A percentile compares a stretch with the other conserved stretches of the same genome.
These are phyloP conservation scores for Tethya wilhelma DNA, from an alignment of 37 sponge, comb jelly and placozoan genomes.

Conservation along the genomic window DNA sequence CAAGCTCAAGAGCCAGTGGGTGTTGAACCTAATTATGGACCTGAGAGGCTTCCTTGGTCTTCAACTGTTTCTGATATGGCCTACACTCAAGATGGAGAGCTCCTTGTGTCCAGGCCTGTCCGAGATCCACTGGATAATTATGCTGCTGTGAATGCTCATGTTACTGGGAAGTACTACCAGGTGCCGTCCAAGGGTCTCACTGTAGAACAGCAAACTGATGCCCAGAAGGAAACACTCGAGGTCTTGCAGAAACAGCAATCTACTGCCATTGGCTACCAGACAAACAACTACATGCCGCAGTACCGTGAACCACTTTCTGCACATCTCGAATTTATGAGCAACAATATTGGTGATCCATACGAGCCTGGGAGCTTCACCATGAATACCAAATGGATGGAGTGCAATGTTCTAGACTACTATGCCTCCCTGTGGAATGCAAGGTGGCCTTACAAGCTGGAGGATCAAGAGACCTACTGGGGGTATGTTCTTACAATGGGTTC, in stretches of 20 bases:
- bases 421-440: conserved; percentile 33
- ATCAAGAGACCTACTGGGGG: conserved; percentile 41
- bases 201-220: background rate
- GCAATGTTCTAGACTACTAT: conserved; percentile 40
- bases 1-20: too few relatives aligned
- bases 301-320: background rate
- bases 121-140: conserved; percentile 11
- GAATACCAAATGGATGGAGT: conserved; percentile 35
- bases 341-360: conserved; percentile 43
- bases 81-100: background rate
- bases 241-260: background rate
- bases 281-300: background rate
- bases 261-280: conserved; percentile 15
- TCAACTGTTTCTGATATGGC: conserved; percentile 3
- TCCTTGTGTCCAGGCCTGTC: conserved; percentile 11
- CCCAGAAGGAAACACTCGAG: background rate
- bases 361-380: background rate
- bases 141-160: background rate
- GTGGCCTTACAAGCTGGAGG: conserved; percentile 28
- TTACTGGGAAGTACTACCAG: conserved; percentile 19
- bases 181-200: conserved; percentile 34
- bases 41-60: conserved; percentile 4
- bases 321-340: background rate
- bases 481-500: conserved; percentile 51
- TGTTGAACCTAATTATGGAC: too few relatives aligned